phyloP scores from a whole-genome alignment of 1,140 invertebrate genomes.

The Bombus sylvicola region DNA sequence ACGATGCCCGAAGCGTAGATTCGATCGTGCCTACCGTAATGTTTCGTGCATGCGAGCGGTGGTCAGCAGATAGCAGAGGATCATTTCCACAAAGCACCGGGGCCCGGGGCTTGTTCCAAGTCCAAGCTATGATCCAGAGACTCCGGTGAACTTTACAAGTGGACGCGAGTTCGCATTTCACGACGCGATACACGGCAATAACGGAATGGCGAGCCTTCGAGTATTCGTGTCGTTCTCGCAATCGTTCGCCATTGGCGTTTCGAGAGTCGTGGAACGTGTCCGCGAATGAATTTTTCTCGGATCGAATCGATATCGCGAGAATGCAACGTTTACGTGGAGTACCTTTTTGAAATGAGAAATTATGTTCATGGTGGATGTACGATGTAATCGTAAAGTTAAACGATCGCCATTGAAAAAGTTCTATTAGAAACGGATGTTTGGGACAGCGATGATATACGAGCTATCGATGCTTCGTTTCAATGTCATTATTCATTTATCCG shows the following conservation, averaged over 20 bases:
- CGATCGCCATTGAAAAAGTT: neutral
- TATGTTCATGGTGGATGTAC: neutral
- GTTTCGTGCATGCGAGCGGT: constrained; percentile 10
- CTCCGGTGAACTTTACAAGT: constrained; percentile 4
- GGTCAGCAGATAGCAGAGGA: constrained; percentile 20
- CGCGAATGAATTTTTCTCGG: neutral
- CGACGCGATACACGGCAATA: neutral
- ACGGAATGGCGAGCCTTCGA: neutral
- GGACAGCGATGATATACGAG: too few species aligned
- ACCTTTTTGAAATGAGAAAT: neutral
- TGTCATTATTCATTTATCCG: too few species aligned
- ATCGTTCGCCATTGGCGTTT: constrained; percentile 1
- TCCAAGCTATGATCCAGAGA: neutral
- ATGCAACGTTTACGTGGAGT: too few species aligned
- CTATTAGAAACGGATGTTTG: too few species aligned
- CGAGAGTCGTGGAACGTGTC: neutral
- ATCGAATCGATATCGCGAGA: neutral
- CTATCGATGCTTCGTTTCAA: too few species aligned
- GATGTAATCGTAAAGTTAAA: neutral
- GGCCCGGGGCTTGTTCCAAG: constrained; percentile 11
- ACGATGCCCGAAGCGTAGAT: constrained; percentile 26
- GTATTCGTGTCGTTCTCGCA: neutral
- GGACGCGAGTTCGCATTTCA: constrained; percentile 9
- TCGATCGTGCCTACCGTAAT: constrained; percentile 25
- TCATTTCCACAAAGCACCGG: constrained; percentile 39